Conservation (phyloP, 2,888 invertebrate species). For the Limulus polyphemus region DNA sequence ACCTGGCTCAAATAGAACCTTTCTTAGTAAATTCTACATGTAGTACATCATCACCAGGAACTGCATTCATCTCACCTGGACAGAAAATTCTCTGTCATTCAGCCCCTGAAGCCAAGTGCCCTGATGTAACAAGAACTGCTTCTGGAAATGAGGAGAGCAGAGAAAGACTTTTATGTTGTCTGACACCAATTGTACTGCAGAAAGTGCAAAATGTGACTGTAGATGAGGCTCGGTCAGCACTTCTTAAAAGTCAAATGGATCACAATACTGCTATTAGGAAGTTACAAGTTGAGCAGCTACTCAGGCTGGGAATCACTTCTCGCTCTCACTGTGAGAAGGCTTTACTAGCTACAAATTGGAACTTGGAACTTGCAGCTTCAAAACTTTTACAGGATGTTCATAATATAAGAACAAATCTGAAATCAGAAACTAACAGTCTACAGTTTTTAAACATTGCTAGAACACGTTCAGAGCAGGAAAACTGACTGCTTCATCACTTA, state of each 20-base stretch:
- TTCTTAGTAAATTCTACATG: no score
- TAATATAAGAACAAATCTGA: no score
- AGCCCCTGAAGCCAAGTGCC: not conserved
- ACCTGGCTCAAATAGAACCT: no score
- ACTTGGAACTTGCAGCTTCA: slow-evolving; percentile 61
- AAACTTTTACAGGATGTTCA: slow-evolving; percentile 9
- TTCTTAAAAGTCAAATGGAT: slow-evolving; percentile 46
- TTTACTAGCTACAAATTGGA: slow-evolving; percentile 60
- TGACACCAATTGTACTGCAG: slow-evolving; percentile 41
- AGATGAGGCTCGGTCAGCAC: slow-evolving; percentile 37
- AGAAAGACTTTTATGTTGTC: slow-evolving; percentile 40
- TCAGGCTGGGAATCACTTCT: slow-evolving; percentile 58
- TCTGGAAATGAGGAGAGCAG: slow-evolving; percentile 44
- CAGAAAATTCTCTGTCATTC: not conserved
- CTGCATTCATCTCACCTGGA: no score
- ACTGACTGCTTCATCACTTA: no score
- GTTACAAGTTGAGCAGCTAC: slow-evolving; percentile 60
- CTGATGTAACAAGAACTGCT: not conserved
- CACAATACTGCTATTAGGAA: slow-evolving; percentile 51
- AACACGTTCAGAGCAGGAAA: no score
- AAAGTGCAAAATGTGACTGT: slow-evolving; percentile 44
- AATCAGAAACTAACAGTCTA: no score
- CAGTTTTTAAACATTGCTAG: no score
- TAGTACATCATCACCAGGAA: no score
- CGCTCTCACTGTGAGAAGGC: slow-evolving; percentile 57